Evolutionary conservation across 1,140 invertebrate genomes (phyloP), one percentile per base, ranked within the genome.

Genomic region (Vanessa tameamea): DNA sequence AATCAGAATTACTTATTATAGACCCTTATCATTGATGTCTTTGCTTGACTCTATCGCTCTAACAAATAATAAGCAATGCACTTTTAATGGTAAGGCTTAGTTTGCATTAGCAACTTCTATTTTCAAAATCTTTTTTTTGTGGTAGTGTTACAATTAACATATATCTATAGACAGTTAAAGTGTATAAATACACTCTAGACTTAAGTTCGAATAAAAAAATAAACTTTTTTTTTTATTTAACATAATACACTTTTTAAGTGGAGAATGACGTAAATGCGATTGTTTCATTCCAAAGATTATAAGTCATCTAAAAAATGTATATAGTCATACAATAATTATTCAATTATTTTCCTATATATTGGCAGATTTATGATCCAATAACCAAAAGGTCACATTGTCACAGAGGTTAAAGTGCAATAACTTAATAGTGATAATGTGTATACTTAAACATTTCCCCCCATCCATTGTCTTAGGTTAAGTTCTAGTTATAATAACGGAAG

Each of bases 401-500:
- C 55, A 26, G 20, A 57, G 20, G 16, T 26, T 23, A 57, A 57
- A 26, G 55, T 23, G 20, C 55, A 55, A 20, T 26, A 20, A 57
- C 55, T 57, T 57, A 72, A n/a, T 26, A 72, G 48, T 72, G 70
- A n/a, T 14, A 51, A 65, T 76, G 73, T 69, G 80, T 20, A 79
- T 77, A 82, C 82, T 85, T 87, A 85, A 87, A 57, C 14, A 14
- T 51, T n/a, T 51, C 48, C 14, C 13, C 23, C 5, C 20, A 20
- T 57, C n/a, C 13, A 26, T 26, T 57, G 55, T 57, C 8, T 57
- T 23, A 26, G 26, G 20, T 23, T 57, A 50, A 15, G 13, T 57
- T 57, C 51, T 43, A 53, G 8, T 43, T 43, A 11, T 43, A 11
- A 43, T 43, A 1, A 43, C 37, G 37, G 7, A 43, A 43, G 37